phyloP scores from a whole-genome alignment of 2,888 invertebrate genomes.

The Crematogaster levior region DNA sequence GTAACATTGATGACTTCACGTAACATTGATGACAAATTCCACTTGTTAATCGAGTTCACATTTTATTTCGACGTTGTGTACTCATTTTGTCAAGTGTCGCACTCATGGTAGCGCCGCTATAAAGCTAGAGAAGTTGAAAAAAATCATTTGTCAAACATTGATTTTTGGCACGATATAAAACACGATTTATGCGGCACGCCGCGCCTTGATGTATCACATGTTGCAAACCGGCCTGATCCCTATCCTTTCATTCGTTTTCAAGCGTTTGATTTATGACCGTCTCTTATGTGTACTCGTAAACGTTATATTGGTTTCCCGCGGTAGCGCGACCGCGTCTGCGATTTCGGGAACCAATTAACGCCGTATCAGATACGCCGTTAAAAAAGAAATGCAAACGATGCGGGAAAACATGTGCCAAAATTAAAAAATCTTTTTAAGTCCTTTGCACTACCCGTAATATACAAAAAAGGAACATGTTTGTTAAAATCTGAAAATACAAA shows the following conservation, averaged over 20 bases:
- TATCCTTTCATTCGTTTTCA: constrained; percentile 72
- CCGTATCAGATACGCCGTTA: constrained; percentile 56
- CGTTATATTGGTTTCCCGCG: constrained; percentile 72
- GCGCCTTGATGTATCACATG: constrained; percentile 47
- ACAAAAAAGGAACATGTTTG: background rate
- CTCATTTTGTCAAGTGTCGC: background rate
- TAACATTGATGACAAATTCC: constrained; percentile 17
- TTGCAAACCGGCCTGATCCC: constrained; percentile 46
- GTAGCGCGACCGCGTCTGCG: constrained; percentile 53
- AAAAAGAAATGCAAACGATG: constrained; percentile 60
- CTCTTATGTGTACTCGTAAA: constrained; percentile 71
- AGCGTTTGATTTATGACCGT: constrained; percentile 70
- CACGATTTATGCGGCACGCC: constrained; percentile 44
- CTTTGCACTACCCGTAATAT: background rate
- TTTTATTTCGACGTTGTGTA: background rate
- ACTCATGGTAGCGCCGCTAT: background rate
- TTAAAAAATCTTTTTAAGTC: background rate
- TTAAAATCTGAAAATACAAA: background rate
- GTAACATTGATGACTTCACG: background rate
- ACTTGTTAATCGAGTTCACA: constrained; percentile 1
- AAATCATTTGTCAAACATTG: constrained; percentile 41
- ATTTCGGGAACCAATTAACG: constrained; percentile 69
- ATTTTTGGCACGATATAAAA: constrained; percentile 53
- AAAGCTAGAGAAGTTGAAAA: constrained; percentile 23
- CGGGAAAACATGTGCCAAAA: background rate